Evolutionary conservation across 1,140 invertebrate genomes (phyloP).

Genomic region (Lethocerus indicus): DNA sequence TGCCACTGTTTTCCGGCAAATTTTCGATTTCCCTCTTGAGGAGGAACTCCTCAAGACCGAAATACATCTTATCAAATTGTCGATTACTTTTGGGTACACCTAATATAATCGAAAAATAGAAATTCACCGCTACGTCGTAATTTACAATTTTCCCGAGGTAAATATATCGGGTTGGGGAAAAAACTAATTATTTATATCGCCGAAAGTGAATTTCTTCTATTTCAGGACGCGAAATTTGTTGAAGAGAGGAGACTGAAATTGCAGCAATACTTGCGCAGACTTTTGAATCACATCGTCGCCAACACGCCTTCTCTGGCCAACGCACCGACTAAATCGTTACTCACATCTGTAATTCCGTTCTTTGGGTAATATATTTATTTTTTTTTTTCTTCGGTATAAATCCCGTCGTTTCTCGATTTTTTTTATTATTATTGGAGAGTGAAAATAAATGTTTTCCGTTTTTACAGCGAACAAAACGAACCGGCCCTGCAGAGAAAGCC

Average conservation of each 20-base stretch:
- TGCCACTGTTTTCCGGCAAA: no score
- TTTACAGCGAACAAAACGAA: slow-evolving; percentile 1
- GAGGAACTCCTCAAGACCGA: no score
- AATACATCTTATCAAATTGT: background rate
- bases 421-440: background rate
- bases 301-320: slow-evolving; percentile 15
- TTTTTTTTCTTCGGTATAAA: background rate
- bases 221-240: slow-evolving; percentile 21
- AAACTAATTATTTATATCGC: no score
- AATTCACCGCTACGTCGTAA: background rate
- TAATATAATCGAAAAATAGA: background rate
- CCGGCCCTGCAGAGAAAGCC: background rate
- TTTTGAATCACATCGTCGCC: slow-evolving; percentile 18
- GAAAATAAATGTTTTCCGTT: background rate
- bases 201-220: no score
- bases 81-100: background rate
- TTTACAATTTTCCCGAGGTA: background rate
- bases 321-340: slow-evolving; percentile 16
- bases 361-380: slow-evolving; percentile 18
- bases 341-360: slow-evolving; percentile 18
- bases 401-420: background rate
- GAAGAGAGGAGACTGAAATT: slow-evolving; percentile 20
- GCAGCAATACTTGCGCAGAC: slow-evolving; percentile 19
- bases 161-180: no score
- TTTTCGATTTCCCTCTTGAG: no score